A percentile compares a stretch with the other conserved stretches of the same genome.
phyloP scores from a whole-genome alignment of 2,797 vertebrate genomes.

The Xenopus petersii region DNA sequence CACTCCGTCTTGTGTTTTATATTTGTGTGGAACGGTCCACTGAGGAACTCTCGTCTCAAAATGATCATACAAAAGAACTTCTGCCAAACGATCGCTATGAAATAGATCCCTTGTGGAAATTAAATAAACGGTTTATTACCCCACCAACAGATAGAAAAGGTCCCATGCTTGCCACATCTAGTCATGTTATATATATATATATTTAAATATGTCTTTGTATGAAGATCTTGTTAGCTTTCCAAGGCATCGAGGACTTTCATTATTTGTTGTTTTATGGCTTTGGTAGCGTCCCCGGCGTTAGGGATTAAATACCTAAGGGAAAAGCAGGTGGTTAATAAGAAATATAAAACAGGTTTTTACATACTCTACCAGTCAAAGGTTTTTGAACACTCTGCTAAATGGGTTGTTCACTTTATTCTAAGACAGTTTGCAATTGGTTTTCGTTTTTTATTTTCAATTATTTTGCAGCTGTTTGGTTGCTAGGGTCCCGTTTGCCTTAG shows the following conservation, averaged over 20 bases:
- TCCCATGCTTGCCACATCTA: slow-evolving; percentile 35
- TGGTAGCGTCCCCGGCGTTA: slow-evolving; percentile 97
- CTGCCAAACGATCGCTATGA: slow-evolving; percentile 55
- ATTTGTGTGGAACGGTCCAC: slow-evolving; percentile 45
- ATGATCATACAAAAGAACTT: slow-evolving; percentile 63
- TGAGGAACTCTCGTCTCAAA: slow-evolving; percentile 55
- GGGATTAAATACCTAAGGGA: slow-evolving; percentile 90
- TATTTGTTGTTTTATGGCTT: slow-evolving; percentile 99
- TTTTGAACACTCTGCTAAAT: too few relatives aligned
- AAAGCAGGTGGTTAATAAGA: background rate
- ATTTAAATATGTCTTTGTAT: slow-evolving; percentile 43
- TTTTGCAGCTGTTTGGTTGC: too few relatives aligned
- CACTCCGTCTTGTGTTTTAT: slow-evolving; percentile 2
- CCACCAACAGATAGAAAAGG: slow-evolving; percentile 56
- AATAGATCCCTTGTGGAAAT: slow-evolving; percentile 48
- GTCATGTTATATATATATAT: slow-evolving; percentile 6
- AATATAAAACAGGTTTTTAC: too few relatives aligned
- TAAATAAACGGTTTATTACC: slow-evolving; percentile 60
- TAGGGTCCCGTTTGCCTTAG: too few relatives aligned
- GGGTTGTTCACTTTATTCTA: too few relatives aligned
- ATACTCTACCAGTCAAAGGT: too few relatives aligned
- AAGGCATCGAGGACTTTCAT: slow-evolving; percentile 97
- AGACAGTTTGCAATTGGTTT: too few relatives aligned
- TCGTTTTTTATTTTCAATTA: too few relatives aligned
- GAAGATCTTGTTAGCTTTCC: slow-evolving; percentile 81